Evolutionary conservation across 2,888 invertebrate species (phyloP).

Genomic region (Neoascia interrupta): DNA sequence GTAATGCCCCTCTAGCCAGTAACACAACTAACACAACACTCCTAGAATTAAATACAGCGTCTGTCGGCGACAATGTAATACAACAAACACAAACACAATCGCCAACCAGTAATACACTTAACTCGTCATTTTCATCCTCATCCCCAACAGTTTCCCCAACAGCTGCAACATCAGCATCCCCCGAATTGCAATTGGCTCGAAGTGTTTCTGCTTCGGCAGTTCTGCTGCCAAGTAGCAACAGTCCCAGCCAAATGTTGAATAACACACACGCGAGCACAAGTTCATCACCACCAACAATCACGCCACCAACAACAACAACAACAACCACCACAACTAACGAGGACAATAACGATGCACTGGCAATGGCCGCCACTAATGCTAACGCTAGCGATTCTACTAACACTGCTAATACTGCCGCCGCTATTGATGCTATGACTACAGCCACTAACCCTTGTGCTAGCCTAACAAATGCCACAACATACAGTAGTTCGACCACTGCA

Average conservation of each 20-base stretch:
- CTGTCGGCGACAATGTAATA: no score
- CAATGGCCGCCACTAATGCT: slow-evolving; percentile 66
- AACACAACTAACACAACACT: slow-evolving; percentile 50
- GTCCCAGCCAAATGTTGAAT: slow-evolving; percentile 15
- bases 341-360: slow-evolving; percentile 46
- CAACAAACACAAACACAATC: slow-evolving; percentile 59
- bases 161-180: slow-evolving; percentile 47
- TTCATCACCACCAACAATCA: slow-evolving; percentile 2
- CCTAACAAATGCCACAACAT: slow-evolving; percentile 40
- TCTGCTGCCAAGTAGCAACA: no score
- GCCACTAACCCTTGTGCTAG: slow-evolving; percentile 69
- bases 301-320: slow-evolving; percentile 59
- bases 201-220: neutral
- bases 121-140: slow-evolving; percentile 53
- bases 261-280: slow-evolving; percentile 28
- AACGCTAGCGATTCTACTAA: slow-evolving; percentile 51
- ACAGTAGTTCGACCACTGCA: slow-evolving; percentile 23
- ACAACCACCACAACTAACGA: slow-evolving; percentile 64
- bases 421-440: slow-evolving; percentile 27
- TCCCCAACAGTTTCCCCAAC: slow-evolving; percentile 50
- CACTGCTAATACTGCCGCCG: slow-evolving; percentile 54
- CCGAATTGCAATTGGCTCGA: slow-evolving; percentile 72
- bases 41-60: slow-evolving; percentile 72
- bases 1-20: slow-evolving; percentile 79
- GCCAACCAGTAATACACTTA: slow-evolving; percentile 58